Conservation (phyloP, 2,113 vertebrate species). For the Polypterus senegalus region DNA sequence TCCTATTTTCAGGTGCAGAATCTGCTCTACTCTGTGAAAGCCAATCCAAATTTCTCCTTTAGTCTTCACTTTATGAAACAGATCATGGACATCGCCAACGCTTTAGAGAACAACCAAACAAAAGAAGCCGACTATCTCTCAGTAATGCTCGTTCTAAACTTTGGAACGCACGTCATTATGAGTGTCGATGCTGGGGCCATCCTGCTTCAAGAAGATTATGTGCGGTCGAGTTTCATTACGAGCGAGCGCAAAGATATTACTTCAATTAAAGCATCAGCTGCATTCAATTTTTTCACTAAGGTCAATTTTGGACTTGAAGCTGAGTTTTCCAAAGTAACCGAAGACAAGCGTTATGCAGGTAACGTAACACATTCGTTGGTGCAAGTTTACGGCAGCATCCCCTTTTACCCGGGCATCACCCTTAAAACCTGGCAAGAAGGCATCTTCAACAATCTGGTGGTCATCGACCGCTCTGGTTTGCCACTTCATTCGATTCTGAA, state of each 20-base stretch:
- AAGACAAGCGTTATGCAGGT: slow-evolving; percentile 47
- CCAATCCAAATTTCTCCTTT: slow-evolving; percentile 50
- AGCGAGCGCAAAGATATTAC: slow-evolving; percentile 30
- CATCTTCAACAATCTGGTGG: slow-evolving; percentile 70
- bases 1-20: slow-evolving; percentile 55
- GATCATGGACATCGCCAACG: slow-evolving; percentile 54
- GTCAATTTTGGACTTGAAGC: slow-evolving; percentile 31
- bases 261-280: slow-evolving; percentile 39
- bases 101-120: slow-evolving; percentile 79
- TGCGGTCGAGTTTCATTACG: slow-evolving; percentile 51
- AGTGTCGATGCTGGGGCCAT: slow-evolving; percentile 52
- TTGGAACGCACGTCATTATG: slow-evolving; percentile 5
- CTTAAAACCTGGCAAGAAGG: slow-evolving; percentile 75
- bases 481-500: slow-evolving; percentile 64
- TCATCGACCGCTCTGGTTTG: slow-evolving; percentile 68
- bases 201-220: slow-evolving; percentile 72
- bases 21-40: slow-evolving; percentile 66
- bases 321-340: not conserved
- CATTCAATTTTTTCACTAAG: slow-evolving; percentile 49
- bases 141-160: slow-evolving; percentile 1
- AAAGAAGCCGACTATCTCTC: slow-evolving; percentile 52
- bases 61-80: slow-evolving; percentile 54
- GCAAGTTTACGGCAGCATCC: slow-evolving; percentile 57
- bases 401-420: slow-evolving; percentile 81
- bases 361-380: slow-evolving; percentile 66